phyloP scores from a whole-genome alignment of 2,888 invertebrate genomes.

The Heliconius ethilla region DNA sequence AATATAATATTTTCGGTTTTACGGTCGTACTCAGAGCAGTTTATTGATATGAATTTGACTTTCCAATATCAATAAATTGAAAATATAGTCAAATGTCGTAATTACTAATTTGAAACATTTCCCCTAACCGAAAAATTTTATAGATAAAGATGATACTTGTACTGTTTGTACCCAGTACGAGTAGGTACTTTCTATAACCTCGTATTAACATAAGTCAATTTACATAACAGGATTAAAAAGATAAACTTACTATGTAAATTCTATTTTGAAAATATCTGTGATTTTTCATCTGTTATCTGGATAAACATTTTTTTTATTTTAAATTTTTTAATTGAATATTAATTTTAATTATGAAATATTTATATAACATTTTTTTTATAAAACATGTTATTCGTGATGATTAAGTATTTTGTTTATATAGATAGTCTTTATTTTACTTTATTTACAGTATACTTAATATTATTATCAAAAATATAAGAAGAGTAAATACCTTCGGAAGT shows the following conservation, averaged over 20 bases:
- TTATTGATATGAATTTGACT: too few species aligned
- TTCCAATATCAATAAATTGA: too few species aligned
- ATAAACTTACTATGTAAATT: background rate
- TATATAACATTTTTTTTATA: too few species aligned
- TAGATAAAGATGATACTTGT: background rate
- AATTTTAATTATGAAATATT: background rate
- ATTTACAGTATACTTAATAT: background rate
- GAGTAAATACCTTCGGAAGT: slow-evolving; percentile 7
- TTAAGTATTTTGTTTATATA: background rate
- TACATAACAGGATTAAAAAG: slow-evolving; percentile 8
- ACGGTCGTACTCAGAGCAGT: too few species aligned
- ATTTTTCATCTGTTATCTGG: background rate
- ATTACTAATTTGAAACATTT: too few species aligned
- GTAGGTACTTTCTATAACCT: background rate
- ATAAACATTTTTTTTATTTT: background rate
- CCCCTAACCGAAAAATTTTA: background rate
- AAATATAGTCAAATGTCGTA: too few species aligned
- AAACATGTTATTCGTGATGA: background rate
- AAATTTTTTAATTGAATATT: background rate
- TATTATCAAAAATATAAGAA: background rate
- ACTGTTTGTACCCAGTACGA: background rate
- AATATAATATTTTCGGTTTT: too few species aligned
- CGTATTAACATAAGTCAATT: slow-evolving; percentile 17
- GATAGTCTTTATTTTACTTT: background rate
- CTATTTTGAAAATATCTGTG: background rate